Base-by-base conservation (phyloP, 1,140 invertebrate genomes). In the Rhyzopertha dominica region DNA sequence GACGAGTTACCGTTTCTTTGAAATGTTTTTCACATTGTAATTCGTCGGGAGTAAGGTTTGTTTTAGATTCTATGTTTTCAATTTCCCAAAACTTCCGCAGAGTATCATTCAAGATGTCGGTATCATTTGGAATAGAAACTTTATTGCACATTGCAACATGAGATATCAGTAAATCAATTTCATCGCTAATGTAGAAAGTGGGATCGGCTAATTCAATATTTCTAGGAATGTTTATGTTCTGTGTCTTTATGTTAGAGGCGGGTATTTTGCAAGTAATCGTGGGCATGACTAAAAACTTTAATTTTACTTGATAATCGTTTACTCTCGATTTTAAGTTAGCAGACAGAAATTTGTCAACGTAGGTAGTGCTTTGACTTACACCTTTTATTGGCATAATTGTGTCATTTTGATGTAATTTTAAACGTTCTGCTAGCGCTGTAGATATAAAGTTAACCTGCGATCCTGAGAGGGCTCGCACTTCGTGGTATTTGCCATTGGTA, bases 151-250 rank as follows among this genome's bases (percentile, higher is more conserved):
- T n/a, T n/a, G n/a, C n/a, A n/a, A n/a, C n/a, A n/a, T n/a, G n/a
- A n/a, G n/a, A n/a, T 8, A 56, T 31, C 14, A 53, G 17, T 14
- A 56, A 13, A 23, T 56, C 39, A 24, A 47, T 31, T 12, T 36
- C 16, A n/a, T 25, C 23, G 3, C 41, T 31, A n/a, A 38, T 23
- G 20, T 35, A 5, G 26, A 48, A 52, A 13, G 1, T 28, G 29
- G 44, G 45, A 42, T 49, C 45, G 5, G 53, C 49, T 12, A 54
- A 26, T 16, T 28, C 14, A 5, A 49, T 40, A 35, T 49, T 43
- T 13, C 43, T 43, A n/a, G 46, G 40, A 29, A 47, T 42, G 19
- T 24, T 10, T 24, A 46, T 9, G 12, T n/a, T n/a, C n/a, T n/a
- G n/a, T n/a, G n/a, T n/a, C n/a, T n/a, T n/a, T n/a, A 18, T 3